Evolutionary conservation across 2,113 vertebrate species (phyloP), one percentile per base, ranked within the genome.

Genomic region (Typhlomys cinereus): DNA sequence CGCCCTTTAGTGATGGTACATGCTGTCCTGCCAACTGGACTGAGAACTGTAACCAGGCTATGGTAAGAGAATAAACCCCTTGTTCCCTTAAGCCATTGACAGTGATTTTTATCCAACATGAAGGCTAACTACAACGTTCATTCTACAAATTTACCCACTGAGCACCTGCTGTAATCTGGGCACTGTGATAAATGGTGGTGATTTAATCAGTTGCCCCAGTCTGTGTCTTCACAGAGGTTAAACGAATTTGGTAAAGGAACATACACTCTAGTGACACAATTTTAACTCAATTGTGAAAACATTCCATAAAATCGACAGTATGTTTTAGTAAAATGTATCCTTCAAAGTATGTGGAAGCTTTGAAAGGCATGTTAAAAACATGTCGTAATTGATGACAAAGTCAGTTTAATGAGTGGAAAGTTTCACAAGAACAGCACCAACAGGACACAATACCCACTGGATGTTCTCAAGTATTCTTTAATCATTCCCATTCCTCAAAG

Each of bases 381-480:
- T 23, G 4, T 39, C 1, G 4, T 46, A 59, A 41, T 57, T 1
- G 2, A 34, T 2, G 25, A 36, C 31, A 64, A 41, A 9, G 21
- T 92, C 61, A 9, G 62, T 14, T 7, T 57, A 50, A 44, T 4
- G 3, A 67, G 15, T 46, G 70, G 39, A 20, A 67, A 25, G 15
- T 41, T 79, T 52, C 5, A 12, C 20, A 48, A 57, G 8, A 23
- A 31, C 5, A 80, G 36, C 23, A 17, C 8, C 23, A 10, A 31
- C 64, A n/a, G n/a, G 52, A 46, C 21, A 64, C 2, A 0, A 0
- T 12, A 17, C 21, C 31, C 36, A 7, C 0, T 18, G 59, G 17
- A 36, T 13, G 23, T 61, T 61, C 48, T 52, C 20, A 1, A 0
- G 14, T 31, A 14, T 31, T 73, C 73, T n/a, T 31, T 29, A 46